Conservation (phyloP, 2,113 vertebrate genomes). For the Erpornis zantholeuca region DNA sequence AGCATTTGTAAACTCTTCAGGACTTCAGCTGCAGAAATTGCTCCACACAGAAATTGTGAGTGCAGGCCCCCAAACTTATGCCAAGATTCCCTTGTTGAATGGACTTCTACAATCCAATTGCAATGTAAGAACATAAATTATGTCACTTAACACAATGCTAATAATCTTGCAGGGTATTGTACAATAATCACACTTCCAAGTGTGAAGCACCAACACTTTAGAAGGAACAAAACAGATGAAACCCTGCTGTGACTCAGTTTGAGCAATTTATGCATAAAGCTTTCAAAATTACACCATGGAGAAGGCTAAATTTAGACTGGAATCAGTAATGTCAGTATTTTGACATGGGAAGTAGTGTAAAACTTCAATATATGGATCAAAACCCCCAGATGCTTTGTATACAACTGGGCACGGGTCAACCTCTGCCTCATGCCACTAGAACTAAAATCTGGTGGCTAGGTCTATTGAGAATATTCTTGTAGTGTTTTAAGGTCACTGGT, state of each 20-base stretch:
- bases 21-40: neutral
- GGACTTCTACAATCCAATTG: neutral
- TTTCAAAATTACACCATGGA: neutral
- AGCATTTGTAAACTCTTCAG: constrained; percentile 13
- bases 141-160: neutral
- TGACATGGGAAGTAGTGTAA: neutral
- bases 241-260: constrained; percentile 5
- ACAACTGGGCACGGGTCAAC: neutral
- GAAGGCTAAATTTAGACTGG: constrained; percentile 18
- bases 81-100: neutral
- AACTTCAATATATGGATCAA: neutral
- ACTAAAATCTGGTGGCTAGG: neutral
- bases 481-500: neutral
- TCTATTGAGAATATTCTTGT: neutral
- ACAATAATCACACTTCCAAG: constrained; percentile 10
- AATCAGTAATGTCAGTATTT: neutral
- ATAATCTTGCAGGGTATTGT: constrained; percentile 1
- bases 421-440: neutral
- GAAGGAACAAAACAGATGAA: neutral
- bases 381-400: neutral
- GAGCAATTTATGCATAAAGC: neutral
- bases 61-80: neutral
- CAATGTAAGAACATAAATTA: neutral
- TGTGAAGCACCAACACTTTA: neutral
- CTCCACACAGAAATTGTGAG: neutral